phyloP scores from a whole-genome alignment of 2,113 vertebrate species.

The Aegypius monachus region DNA sequence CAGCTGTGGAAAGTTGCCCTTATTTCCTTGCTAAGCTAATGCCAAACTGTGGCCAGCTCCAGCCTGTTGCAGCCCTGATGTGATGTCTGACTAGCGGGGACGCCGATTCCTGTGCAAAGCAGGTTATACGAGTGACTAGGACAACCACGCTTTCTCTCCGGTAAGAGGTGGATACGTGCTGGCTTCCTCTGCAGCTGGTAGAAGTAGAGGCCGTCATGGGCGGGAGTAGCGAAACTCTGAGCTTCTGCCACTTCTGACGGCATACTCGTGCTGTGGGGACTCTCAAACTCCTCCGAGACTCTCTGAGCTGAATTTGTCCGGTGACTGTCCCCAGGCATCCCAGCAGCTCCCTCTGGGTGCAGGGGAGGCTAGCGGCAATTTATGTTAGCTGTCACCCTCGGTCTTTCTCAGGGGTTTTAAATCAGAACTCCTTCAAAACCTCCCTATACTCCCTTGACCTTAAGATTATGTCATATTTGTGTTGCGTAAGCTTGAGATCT shows the following conservation, averaged over 20 bases:
- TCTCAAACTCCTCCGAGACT: not conserved
- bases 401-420: not conserved
- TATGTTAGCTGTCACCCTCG: accelerated
- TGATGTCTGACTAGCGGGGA: not conserved
- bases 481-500: not conserved
- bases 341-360: not conserved
- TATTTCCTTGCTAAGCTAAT: not conserved
- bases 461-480: not conserved
- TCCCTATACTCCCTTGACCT: not conserved
- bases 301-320: not conserved
- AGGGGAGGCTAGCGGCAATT: accelerated
- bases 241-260: not conserved
- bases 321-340: accelerated
- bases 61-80: not conserved
- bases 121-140: not conserved
- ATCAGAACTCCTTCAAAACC: not conserved
- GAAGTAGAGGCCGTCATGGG: accelerated
- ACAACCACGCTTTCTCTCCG: accelerated
- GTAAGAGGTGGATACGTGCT: not conserved
- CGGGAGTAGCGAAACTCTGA: not conserved
- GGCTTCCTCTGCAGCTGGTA: not conserved
- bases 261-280: accelerated
- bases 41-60: not conserved
- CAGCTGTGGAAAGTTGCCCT: not conserved
- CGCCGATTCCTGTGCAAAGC: not conserved